Conservation (phyloP, 2,113 vertebrate genomes). For the Pheucticus melanocephalus region DNA sequence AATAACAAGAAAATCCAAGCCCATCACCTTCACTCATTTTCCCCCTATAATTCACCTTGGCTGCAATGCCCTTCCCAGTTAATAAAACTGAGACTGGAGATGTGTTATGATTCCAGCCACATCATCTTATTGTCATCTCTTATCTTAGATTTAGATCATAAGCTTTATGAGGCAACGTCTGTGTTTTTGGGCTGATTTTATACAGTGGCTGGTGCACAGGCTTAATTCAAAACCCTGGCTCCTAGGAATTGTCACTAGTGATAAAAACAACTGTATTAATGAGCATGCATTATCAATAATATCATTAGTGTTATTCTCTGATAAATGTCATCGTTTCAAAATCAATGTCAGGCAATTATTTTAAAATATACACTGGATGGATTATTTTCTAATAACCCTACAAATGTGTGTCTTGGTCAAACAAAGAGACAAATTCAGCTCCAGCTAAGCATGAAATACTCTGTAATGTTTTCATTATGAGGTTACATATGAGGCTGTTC, state of each 20-base stretch:
- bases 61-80: not conserved
- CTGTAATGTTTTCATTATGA: constrained; percentile 46
- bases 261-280: not conserved
- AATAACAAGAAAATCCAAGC: not conserved
- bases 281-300: not conserved
- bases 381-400: constrained; percentile 41
- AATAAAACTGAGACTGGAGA: not conserved
- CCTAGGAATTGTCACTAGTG: not conserved
- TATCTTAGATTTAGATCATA: not conserved
- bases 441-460: constrained; percentile 55
- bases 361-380: not conserved
- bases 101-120: not conserved
- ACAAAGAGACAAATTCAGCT: constrained; percentile 46
- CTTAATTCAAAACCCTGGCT: not conserved
- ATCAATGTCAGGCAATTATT: constrained; percentile 36
- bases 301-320: not conserved
- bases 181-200: not conserved
- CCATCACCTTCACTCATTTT: not conserved
- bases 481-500: constrained; percentile 41
- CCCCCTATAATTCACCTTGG: not conserved
- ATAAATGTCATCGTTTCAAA: constrained; percentile 7
- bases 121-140: not conserved
- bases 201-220: not conserved
- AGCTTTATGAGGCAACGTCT: not conserved
- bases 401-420: constrained; percentile 33